Conservation (phyloP, 2,888 invertebrate genomes). For the Crossocerus cetratus region DNA sequence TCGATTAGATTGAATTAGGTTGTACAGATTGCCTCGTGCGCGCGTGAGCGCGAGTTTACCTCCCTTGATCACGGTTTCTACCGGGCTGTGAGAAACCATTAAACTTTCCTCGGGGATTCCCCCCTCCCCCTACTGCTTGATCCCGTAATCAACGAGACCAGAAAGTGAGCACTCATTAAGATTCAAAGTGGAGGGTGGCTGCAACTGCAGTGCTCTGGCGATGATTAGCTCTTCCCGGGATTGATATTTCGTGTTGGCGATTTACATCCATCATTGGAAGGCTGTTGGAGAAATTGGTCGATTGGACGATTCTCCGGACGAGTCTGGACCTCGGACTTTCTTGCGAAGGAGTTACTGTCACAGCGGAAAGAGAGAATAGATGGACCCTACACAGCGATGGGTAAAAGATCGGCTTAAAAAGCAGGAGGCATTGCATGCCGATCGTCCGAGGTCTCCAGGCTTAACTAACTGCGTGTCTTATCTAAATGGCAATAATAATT, state of each 20-base stretch:
- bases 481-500: conserved; percentile 62
- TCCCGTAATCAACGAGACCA: conserved; percentile 50
- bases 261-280: conserved; percentile 36
- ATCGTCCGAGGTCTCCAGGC: conserved; percentile 49
- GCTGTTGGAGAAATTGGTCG: too few species aligned
- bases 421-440: conserved; percentile 30
- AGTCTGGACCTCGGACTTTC: too few species aligned
- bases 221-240: too few species aligned
- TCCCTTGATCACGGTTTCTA: conserved; percentile 48
- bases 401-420: conserved; percentile 20
- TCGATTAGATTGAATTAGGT: conserved; percentile 60
- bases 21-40: conserved; percentile 46
- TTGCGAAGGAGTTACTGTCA: too few species aligned
- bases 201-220: too few species aligned
- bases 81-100: conserved; percentile 63
- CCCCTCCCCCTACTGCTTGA: conserved; percentile 12
- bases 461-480: conserved; percentile 59
- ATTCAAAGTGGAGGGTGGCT: conserved; percentile 24
- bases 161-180: conserved; percentile 48
- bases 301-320: too few species aligned
- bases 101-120: conserved; percentile 56
- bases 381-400: conserved; percentile 13
- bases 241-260: background rate
- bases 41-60: conserved; percentile 1
- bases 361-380: background rate